Evolutionary conservation across 2,888 invertebrate genomes (phyloP), one percentile per base, ranked within the genome.

Genomic region (Cephus runcator): DNA sequence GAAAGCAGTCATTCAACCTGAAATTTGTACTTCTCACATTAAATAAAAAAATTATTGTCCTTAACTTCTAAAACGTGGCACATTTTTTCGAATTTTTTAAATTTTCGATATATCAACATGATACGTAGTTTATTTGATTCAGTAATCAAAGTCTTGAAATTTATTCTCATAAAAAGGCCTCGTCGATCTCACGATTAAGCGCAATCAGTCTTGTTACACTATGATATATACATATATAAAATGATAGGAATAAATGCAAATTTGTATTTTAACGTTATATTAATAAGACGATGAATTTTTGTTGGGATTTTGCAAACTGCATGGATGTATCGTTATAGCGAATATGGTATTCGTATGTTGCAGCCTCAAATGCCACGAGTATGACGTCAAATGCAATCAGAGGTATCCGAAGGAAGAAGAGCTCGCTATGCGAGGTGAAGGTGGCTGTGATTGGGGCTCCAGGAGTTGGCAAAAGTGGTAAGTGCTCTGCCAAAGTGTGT

Each of bases 381-480:
- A 93, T 93, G 93, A 93, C 92, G 87, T 92, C 93, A 76, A 93
- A 93, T 88, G 92, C 96, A 87, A 95, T 96, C 85, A 94, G 96
- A 87, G 96, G 96, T 75, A 97, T 97, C 85, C 93, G 97, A 85
- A 94, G 97, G 87, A 98, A 97, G 93, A 98, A 98, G 92, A 97
- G 97, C 73, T 96, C 97, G 85, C 93, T 97, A 82, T 95, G 96
- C 81, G 97, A 98, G 93, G 96, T 98, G 84, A 98, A 98, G 93
- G 96, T 98, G 87, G 97, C 96, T 71, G 96, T 98, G 85, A 93
- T 98, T 84, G 98, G 98, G 78, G 97, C 97, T 79, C 96, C 97
- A 30, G 95, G 96, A 82, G 98, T 98, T 83, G 98, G 98, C 81
- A 98, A 98, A 93, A 98, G 97, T 92, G 98, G 98, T 98, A 94